Conservation (phyloP, 2,113 vertebrate genomes). For the Gallinago undulata region DNA sequence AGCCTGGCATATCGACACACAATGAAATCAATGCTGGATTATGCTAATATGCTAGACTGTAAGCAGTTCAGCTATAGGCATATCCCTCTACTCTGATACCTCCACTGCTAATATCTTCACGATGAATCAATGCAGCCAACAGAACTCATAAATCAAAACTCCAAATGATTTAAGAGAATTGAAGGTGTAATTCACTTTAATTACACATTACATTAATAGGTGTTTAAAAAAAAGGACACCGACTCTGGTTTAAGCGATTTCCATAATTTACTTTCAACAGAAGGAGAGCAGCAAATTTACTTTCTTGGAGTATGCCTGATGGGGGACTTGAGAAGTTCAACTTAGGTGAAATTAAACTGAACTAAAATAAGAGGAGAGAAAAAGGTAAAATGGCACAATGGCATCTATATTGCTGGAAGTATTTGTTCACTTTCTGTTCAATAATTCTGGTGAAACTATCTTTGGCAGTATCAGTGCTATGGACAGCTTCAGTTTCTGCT, state of each 20-base stretch:
- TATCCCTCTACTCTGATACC: neutral
- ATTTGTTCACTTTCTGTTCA: neutral
- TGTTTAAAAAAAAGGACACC: neutral
- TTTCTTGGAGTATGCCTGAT: neutral
- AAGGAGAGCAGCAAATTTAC: neutral
- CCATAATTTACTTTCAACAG: neutral
- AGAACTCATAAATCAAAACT: neutral
- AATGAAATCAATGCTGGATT: neutral
- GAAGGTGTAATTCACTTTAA: neutral
- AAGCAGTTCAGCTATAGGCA: neutral
- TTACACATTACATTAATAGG: neutral
- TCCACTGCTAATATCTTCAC: neutral
- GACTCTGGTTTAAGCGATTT: neutral
- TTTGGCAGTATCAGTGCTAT: neutral
- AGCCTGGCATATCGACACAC: neutral
- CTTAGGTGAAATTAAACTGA: neutral
- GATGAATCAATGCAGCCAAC: neutral
- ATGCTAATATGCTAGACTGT: neutral
- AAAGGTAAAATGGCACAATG: neutral
- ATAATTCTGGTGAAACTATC: neutral
- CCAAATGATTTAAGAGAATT: neutral
- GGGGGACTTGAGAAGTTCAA: neutral
- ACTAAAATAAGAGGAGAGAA: neutral
- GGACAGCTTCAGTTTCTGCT: neutral
- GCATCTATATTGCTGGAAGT: neutral